Evolutionary conservation across 2,888 invertebrate species (phyloP).

Genomic region (Tuberolachnus salignus): DNA sequence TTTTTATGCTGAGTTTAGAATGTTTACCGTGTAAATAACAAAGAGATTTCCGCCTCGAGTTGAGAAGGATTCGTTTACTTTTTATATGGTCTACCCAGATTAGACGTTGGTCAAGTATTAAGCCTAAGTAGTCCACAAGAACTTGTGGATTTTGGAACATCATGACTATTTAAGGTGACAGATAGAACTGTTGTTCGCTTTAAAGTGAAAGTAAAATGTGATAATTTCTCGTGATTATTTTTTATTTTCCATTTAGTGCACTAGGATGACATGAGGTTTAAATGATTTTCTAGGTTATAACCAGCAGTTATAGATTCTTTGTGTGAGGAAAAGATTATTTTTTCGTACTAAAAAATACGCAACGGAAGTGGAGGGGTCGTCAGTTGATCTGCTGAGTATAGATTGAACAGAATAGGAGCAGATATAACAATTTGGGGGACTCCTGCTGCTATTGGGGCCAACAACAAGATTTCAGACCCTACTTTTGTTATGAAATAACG

Average conservation of each 20-base stretch:
- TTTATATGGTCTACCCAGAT: not conserved
- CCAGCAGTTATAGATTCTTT: not conserved
- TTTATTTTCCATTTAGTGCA: too few relatives aligned
- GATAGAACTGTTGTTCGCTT: not conserved
- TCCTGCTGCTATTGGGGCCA: too few relatives aligned
- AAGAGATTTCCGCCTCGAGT: not conserved
- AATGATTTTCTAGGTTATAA: not conserved
- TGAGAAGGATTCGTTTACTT: not conserved
- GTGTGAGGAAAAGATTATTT: not conserved
- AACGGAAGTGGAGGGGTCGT: not conserved
- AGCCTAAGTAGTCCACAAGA: not conserved
- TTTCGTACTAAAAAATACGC: not conserved
- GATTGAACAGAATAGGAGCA: not conserved
- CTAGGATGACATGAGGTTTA: not conserved
- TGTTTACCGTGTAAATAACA: not conserved
- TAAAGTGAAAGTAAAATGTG: not conserved
- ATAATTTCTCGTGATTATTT: not conserved
- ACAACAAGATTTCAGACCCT: too few relatives aligned
- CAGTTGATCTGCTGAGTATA: constrained; percentile 4
- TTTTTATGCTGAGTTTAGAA: too few relatives aligned
- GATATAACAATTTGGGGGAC: constrained; percentile 18
- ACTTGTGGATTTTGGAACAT: too few relatives aligned
- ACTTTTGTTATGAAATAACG: too few relatives aligned
- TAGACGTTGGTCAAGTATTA: not conserved
- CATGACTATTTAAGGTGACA: not conserved